Evolutionary conservation across 2,888 invertebrate genomes (phyloP).

Genomic region (Macrostomum cliftonense): DNA sequence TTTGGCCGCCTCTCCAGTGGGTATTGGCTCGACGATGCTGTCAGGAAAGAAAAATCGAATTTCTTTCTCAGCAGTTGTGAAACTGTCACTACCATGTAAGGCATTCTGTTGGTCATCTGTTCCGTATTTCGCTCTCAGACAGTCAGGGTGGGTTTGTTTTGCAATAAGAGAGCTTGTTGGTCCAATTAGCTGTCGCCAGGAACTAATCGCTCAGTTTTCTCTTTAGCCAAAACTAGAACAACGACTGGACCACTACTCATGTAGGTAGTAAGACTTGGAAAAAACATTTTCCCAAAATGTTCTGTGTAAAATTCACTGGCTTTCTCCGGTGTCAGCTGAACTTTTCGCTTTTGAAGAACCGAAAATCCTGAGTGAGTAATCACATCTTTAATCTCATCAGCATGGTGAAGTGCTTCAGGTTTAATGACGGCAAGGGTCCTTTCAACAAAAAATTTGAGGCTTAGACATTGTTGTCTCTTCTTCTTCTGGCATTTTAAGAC

Average conservation of each 20-base stretch:
- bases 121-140: conserved; percentile 54
- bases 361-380: conserved; percentile 52
- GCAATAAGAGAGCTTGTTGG: conserved; percentile 43
- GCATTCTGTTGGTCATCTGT: conserved; percentile 46
- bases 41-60: conserved; percentile 71
- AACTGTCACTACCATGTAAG: conserved; percentile 57
- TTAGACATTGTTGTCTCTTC: too few species aligned
- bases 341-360: conserved; percentile 45
- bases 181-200: conserved; percentile 53
- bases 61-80: conserved; percentile 52
- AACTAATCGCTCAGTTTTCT: too few species aligned
- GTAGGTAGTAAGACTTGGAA: conserved; percentile 57
- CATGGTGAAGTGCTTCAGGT: conserved; percentile 55
- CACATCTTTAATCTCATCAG: conserved; percentile 52
- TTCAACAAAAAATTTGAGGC: conserved; percentile 36
- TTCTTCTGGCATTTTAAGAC: not conserved
- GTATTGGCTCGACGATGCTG: conserved; percentile 57
- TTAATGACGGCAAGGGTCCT: conserved; percentile 60
- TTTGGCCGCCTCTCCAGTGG: conserved; percentile 46
- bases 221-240: conserved; percentile 49
- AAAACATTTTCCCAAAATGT: conserved; percentile 53
- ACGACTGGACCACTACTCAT: conserved; percentile 58
- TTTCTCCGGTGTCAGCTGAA: conserved; percentile 62
- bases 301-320: conserved; percentile 63
- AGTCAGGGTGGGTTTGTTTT: conserved; percentile 50